Percentiles rank a stretch among this genome's conserved stretches.
Conservation (phyloP, 2,888 invertebrate species). For the Drosophila eohydei region DNA sequence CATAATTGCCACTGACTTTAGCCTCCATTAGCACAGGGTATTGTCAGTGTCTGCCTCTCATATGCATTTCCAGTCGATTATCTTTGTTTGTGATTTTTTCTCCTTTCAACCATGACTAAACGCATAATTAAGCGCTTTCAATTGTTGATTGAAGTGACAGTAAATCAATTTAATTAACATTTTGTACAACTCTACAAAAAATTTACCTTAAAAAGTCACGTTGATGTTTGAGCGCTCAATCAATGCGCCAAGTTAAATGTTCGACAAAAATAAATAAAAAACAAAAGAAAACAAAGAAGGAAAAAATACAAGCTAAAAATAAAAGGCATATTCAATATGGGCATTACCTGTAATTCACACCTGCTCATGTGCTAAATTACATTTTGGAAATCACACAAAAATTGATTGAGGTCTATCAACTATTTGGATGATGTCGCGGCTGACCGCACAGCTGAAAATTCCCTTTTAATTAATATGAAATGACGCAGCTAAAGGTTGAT, state of each 20-base stretch:
- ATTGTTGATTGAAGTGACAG: conserved; percentile 38
- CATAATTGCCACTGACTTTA: not conserved
- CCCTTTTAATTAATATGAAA: conserved; percentile 12
- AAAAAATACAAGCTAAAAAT: conserved; percentile 27
- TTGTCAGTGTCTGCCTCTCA: not conserved
- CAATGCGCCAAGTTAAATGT: conserved; percentile 9
- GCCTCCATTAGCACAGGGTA: not conserved
- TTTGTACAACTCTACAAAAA: conserved; percentile 4
- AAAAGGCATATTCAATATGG: conserved; percentile 14
- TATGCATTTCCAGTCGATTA: not conserved
- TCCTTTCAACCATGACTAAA: conserved; percentile 41
- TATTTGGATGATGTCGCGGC: conserved; percentile 20
- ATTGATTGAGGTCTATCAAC: conserved; percentile 5
- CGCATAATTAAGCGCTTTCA: conserved; percentile 35
- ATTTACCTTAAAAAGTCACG: conserved; percentile 20
- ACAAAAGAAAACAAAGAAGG: too few species aligned
- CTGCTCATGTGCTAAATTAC: not conserved
- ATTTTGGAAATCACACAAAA: conserved; percentile 28
- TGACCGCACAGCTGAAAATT: conserved; percentile 31
- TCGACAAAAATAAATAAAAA: not conserved
- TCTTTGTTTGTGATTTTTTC: conserved; percentile 12
- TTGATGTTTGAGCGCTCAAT: not conserved
- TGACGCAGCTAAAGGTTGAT: conserved; percentile 9
- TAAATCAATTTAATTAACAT: conserved; percentile 44
- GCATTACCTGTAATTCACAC: conserved; percentile 34